Base-by-base conservation (phyloP, 1,140 invertebrate species). In the Drepana arcuata region DNA sequence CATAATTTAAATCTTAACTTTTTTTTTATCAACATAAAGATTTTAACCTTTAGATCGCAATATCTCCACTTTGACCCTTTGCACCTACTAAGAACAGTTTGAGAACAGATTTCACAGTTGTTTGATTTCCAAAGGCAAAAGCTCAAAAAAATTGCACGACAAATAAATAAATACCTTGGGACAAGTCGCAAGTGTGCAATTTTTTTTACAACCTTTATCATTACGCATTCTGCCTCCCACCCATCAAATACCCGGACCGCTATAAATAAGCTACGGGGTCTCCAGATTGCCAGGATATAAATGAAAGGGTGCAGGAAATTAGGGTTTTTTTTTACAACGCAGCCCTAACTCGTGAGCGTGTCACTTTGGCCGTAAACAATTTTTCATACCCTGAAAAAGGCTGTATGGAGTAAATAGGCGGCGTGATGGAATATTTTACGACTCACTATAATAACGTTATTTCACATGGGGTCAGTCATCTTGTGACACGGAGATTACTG, bases 241-340 rank as follows among this genome's bases (percentile, higher is more conserved):
- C 69, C 75, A 78, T 80, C 72, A 80, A 77, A 70, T 58, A 57
- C 44, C 52, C 66, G 56, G 61, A 75, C 72, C 72, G 48, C 67
- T 53, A 77, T 80, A 80, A 80, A 80, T 77, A 80, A 80, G 72
- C 63, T 65, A 63, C 68, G 66, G 66, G 59, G 49, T 60, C 52
- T 66, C 67, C 73, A 80, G 75, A 78, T 80, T 80, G 73, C 67
- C 55, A 54, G 62, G 71, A 54, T 65, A 80, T 75, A 80, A 80
- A 78, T 78, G 75, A 80, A 80, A 78, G 71, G 75, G 73, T 75
- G 60, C 63, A 75, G 66, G 69, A 77, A 78, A 77, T 80, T 75
- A 77, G 67, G 75, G 66, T 72, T 77, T 79, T 72, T 77, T 79
- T 78, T 80, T 75, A 80, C 61, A 57, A 54, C 65, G 68, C 53